Conservation (phyloP, 1,140 invertebrate genomes). For the Pomacea maculata region DNA sequence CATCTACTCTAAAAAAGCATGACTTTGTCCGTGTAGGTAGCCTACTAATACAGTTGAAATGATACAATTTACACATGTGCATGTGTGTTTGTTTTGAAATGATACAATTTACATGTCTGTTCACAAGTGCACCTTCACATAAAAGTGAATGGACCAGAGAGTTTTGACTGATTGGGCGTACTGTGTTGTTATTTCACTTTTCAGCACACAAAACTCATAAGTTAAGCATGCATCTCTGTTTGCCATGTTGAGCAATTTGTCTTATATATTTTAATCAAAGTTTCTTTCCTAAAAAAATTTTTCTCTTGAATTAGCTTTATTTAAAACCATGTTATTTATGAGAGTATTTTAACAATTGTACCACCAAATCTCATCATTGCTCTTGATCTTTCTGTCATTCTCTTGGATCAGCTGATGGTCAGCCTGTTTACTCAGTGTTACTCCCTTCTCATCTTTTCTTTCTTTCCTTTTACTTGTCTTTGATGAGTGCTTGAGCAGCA, state of each 20-base stretch:
- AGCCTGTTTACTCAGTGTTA: not conserved
- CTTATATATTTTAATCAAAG: too few species aligned
- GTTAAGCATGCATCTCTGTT: too few species aligned
- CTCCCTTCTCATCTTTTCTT: not conserved
- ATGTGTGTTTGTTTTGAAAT: not conserved
- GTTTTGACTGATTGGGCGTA: not conserved
- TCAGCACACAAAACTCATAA: too few species aligned
- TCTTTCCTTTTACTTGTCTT: not conserved
- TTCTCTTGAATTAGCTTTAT: too few species aligned
- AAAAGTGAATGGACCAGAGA: not conserved
- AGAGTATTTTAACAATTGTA: not conserved
- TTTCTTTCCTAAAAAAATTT: too few species aligned
- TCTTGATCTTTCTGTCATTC: too few species aligned
- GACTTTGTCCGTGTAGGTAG: conserved; percentile 13
- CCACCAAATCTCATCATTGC: not conserved
- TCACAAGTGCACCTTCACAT: too few species aligned
- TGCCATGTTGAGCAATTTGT: too few species aligned
- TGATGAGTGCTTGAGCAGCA: not conserved
- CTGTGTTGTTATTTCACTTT: too few species aligned
- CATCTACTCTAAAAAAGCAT: not conserved
- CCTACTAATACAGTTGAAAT: too few species aligned
- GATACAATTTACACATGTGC: not conserved
- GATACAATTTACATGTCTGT: too few species aligned
- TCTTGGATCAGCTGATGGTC: not conserved
- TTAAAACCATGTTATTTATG: too few species aligned